Conservation (phyloP, 2,113 vertebrate genomes). For the Gorsachius goisagi region DNA sequence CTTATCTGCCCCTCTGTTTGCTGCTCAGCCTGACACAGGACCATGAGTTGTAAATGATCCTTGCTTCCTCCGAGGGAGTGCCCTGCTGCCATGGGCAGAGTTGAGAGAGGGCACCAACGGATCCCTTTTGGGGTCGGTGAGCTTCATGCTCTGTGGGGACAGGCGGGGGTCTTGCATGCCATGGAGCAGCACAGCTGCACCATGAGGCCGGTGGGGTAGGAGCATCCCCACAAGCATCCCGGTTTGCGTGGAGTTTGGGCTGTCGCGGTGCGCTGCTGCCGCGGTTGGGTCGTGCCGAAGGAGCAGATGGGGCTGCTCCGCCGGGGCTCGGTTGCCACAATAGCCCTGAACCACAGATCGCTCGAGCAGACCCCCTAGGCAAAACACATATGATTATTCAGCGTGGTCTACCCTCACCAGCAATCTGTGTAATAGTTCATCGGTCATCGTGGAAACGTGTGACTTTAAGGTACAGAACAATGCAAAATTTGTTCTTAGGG, state of each 20-base stretch:
- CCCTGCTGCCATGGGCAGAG: accelerated
- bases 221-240: background rate
- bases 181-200: too few relatives aligned
- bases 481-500: slow-evolving; percentile 34
- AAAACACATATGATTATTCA: background rate
- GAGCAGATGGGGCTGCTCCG: background rate
- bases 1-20: background rate
- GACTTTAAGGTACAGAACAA: slow-evolving; percentile 37
- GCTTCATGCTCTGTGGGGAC: background rate
- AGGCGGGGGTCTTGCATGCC: accelerated
- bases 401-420: background rate
- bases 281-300: accelerated
- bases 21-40: background rate
- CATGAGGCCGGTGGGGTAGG: accelerated
- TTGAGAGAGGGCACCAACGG: background rate
- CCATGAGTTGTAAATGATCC: background rate
- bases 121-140: background rate
- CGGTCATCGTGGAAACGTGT: background rate
- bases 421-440: background rate
- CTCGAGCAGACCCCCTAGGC: background rate
- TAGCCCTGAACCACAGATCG: background rate
- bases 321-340: background rate
- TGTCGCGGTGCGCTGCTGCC: accelerated
- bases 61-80: background rate
- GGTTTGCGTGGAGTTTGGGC: accelerated